Percentiles rank a stretch among this genome's conserved stretches.
Evolutionary conservation across 2,113 vertebrate species (phyloP).

Genomic region (Nothocercus julius): DNA sequence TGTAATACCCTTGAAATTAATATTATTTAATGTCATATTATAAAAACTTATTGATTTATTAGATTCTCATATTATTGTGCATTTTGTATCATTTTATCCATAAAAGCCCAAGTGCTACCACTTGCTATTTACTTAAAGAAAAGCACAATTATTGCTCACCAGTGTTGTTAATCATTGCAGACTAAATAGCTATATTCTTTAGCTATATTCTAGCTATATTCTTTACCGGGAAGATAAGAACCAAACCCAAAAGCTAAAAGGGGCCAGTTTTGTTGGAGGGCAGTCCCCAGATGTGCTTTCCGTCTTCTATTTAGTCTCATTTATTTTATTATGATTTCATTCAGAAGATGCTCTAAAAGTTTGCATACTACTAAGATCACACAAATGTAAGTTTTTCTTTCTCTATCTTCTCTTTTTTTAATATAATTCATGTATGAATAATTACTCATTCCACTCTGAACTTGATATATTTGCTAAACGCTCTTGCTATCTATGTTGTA

Average conservation of each 20-base stretch:
- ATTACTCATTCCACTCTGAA: not conserved
- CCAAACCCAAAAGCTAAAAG: not conserved
- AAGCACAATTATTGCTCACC: not conserved
- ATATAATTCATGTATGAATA: not conserved
- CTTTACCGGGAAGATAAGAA: not conserved
- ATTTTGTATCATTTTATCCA: not conserved
- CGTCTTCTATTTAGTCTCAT: not conserved
- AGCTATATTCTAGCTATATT: not conserved
- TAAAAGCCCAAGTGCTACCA: not conserved
- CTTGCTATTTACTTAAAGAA: not conserved
- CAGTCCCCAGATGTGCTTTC: not conserved
- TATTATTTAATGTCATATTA: not conserved
- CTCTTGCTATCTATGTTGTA: not conserved
- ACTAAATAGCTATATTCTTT: not conserved
- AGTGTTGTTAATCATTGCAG: not conserved
- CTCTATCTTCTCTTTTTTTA: not conserved
- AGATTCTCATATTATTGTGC: not conserved
- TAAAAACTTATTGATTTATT: not conserved
- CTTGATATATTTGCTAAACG: not conserved
- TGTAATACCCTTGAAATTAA: not conserved
- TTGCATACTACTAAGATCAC: not conserved
- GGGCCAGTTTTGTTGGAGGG: rapidly evolving
- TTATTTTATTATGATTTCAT: not conserved
- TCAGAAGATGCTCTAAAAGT: not conserved
- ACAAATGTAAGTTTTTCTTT: not conserved